Conservation (phyloP, 2,888 invertebrate genomes). For the Crioceris asparagi region DNA sequence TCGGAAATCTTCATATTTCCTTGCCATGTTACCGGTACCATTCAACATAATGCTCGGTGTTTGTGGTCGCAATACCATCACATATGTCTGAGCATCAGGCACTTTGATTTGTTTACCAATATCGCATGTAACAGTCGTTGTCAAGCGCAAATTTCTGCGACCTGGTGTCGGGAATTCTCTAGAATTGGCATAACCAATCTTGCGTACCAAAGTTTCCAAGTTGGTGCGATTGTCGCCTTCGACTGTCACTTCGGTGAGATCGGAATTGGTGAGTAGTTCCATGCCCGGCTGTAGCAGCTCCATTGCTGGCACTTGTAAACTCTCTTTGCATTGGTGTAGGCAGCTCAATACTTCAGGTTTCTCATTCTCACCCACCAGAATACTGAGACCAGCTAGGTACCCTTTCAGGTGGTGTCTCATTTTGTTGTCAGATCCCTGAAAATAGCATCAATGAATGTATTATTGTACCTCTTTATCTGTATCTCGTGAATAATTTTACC, state of each 20-base stretch:
- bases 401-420: slow-evolving; percentile 85
- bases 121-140: slow-evolving; percentile 68
- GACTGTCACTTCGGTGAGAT: slow-evolving; percentile 80
- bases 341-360: slow-evolving; percentile 63
- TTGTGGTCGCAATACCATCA: slow-evolving; percentile 79
- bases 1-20: slow-evolving; percentile 76
- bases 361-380: slow-evolving; percentile 66
- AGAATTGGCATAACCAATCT: slow-evolving; percentile 86
- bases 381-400: slow-evolving; percentile 78
- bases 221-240: slow-evolving; percentile 86
- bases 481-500: slow-evolving; percentile 38
- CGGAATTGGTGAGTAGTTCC: slow-evolving; percentile 62
- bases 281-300: slow-evolving; percentile 68
- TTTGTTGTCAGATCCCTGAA: slow-evolving; percentile 68
- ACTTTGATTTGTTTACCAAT: slow-evolving; percentile 41
- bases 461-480: background rate
- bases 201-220: slow-evolving; percentile 73
- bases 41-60: slow-evolving; percentile 75
- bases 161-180: slow-evolving; percentile 93
- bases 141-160: slow-evolving; percentile 71
- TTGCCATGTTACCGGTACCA: slow-evolving; percentile 71
- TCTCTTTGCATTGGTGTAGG: slow-evolving; percentile 73
- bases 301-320: slow-evolving; percentile 64
- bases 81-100: slow-evolving; percentile 69
- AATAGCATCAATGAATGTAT: no score